Percentiles rank a stretch among this genome's conserved stretches.
phyloP scores from a whole-genome alignment of 2,797 vertebrate species.

The Galagoides demidoff region DNA sequence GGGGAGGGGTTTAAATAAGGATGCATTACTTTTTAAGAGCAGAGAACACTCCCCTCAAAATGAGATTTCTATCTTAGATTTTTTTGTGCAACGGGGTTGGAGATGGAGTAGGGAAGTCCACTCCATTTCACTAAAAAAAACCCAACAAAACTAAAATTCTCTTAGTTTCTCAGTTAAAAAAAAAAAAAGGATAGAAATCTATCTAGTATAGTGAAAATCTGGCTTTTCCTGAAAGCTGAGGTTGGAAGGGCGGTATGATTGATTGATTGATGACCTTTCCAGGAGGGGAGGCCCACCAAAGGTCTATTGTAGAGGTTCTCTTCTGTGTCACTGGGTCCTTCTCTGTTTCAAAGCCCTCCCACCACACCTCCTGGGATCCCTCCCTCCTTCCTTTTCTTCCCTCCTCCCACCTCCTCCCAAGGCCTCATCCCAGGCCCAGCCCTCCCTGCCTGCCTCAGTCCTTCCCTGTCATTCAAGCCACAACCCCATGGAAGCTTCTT shows the following conservation, averaged over 20 bases:
- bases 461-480: not conserved
- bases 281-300: not conserved
- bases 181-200: not conserved
- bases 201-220: not conserved
- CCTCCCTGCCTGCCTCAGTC: not conserved
- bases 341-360: not conserved
- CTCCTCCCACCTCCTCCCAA: not conserved
- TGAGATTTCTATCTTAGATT: not conserved
- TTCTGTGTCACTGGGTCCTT: not conserved
- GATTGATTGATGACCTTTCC: not conserved
- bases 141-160: not conserved
- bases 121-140: not conserved
- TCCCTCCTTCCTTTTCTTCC: not conserved
- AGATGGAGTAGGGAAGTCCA: not conserved
- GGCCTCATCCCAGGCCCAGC: not conserved
- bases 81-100: not conserved
- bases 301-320: not conserved
- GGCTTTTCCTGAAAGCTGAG: not conserved
- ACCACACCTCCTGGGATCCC: not conserved
- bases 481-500: not conserved
- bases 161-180: slow-evolving; percentile 20
- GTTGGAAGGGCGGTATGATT: not conserved
- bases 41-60: slow-evolving; percentile 30
- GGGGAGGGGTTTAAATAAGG: not conserved
- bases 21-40: not conserved